Evolutionary conservation across 2,113 vertebrate genomes (phyloP).

Genomic region (Syngnathus floridae): DNA sequence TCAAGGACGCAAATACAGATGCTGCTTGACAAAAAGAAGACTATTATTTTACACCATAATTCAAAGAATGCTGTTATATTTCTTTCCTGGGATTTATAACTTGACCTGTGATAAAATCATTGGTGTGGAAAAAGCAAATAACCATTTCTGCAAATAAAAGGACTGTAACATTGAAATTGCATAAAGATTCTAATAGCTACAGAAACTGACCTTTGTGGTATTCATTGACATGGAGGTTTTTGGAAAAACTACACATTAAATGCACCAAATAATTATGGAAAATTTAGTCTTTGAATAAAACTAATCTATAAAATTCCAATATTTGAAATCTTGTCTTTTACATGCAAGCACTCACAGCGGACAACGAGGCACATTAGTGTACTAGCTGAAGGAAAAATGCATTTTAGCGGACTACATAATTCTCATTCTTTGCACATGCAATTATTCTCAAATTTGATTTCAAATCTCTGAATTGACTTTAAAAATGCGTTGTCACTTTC

Average conservation of each 20-base stretch:
- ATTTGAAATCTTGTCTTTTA: not conserved
- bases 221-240: not conserved
- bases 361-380: not conserved
- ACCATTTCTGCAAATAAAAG: not conserved
- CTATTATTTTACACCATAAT: constrained; percentile 32
- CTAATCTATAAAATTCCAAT: not conserved
- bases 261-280: no score
- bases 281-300: no score
- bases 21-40: constrained; percentile 22
- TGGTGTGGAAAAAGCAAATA: not conserved
- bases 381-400: not conserved
- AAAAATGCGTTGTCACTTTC: not conserved
- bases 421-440: not conserved
- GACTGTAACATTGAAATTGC: not conserved
- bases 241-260: no score
- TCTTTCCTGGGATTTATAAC: constrained; percentile 43
- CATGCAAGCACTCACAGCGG: not conserved
- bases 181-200: not conserved
- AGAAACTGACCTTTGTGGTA: not conserved
- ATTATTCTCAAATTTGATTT: not conserved
- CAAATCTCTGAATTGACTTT: not conserved
- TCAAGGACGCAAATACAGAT: constrained; percentile 6
- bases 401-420: not conserved
- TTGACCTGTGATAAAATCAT: not conserved
- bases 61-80: constrained; percentile 32